Conservation (phyloP, 2,888 invertebrate species). For the Brachypalpus laphriformis region DNA sequence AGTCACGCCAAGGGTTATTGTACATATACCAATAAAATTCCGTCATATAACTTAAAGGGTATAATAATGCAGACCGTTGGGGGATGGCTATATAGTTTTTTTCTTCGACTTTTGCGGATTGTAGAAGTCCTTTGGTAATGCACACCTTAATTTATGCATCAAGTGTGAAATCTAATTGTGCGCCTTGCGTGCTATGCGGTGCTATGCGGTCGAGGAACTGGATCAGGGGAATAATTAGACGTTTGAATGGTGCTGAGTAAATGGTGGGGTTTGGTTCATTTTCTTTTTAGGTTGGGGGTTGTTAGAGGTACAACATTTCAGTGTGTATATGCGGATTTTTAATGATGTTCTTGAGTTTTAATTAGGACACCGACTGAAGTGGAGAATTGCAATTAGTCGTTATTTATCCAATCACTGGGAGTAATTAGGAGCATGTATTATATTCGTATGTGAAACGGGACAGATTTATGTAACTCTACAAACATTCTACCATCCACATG, state of each 20-base stretch:
- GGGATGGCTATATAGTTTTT: background rate
- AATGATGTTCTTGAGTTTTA: slow-evolving; percentile 33
- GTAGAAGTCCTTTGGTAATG: slow-evolving; percentile 3
- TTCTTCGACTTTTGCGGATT: background rate
- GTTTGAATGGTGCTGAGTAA: background rate
- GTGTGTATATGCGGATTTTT: slow-evolving; percentile 4
- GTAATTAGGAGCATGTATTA: background rate
- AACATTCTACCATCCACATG: background rate
- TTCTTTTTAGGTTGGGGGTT: background rate
- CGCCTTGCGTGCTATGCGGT: slow-evolving; percentile 29
- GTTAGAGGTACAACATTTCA: background rate
- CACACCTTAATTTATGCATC: slow-evolving; percentile 49
- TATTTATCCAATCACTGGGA: slow-evolving; percentile 7
- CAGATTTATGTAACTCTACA: background rate
- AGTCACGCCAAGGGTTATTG: slow-evolving; percentile 6
- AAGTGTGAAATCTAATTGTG: slow-evolving; percentile 54
- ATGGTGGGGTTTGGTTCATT: background rate
- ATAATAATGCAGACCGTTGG: slow-evolving; percentile 3
- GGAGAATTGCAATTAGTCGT: background rate
- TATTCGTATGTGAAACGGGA: background rate
- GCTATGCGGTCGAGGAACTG: slow-evolving; percentile 13
- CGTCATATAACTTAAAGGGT: slow-evolving; percentile 15
- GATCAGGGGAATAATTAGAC: slow-evolving; percentile 30
- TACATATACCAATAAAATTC: slow-evolving; percentile 15
- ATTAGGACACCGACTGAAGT: slow-evolving; percentile 15